These are phyloP conservation scores for Erpobdella octoculata DNA, from an alignment of 2,888 invertebrate species.

Conservation along the genomic window DNA sequence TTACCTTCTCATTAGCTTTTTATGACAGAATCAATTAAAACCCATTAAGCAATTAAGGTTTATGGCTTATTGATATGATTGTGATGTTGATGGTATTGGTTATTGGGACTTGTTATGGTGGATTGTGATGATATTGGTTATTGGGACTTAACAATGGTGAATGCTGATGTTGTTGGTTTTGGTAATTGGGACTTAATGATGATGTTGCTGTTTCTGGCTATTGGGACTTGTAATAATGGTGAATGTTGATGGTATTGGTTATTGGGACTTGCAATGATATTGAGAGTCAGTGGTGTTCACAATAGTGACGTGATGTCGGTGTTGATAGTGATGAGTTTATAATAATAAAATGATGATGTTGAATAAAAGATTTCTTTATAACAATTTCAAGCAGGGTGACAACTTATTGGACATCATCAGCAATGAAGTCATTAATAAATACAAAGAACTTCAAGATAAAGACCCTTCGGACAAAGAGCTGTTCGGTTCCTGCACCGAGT, in stretches of 20 bases:
- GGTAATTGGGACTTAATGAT: neutral
- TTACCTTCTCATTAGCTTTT: conserved; percentile 3
- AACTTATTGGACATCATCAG: conserved; percentile 64
- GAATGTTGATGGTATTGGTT: neutral
- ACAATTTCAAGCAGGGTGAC: conserved; percentile 56
- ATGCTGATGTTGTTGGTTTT: neutral
- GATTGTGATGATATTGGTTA: neutral
- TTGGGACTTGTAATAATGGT: neutral
- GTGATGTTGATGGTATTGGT: conserved; percentile 1
- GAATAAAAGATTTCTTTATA: no score
- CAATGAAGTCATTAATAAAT: conserved; percentile 60
- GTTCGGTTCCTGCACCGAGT: conserved; percentile 71
- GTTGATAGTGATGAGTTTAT: no score
- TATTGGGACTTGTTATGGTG: no score
- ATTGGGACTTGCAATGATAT: no score
- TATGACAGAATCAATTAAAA: neutral
- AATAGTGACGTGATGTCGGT: no score
- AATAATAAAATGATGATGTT: no score
- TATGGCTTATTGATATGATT: neutral
- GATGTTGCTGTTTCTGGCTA: conserved; percentile 4
- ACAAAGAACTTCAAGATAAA: neutral
- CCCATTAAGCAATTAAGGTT: neutral
- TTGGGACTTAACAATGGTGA: neutral
- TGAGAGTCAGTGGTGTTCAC: no score
- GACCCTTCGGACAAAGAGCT: conserved; percentile 71